Conservation (phyloP, 2,797 vertebrate species). For the Anguilla anguilla region DNA sequence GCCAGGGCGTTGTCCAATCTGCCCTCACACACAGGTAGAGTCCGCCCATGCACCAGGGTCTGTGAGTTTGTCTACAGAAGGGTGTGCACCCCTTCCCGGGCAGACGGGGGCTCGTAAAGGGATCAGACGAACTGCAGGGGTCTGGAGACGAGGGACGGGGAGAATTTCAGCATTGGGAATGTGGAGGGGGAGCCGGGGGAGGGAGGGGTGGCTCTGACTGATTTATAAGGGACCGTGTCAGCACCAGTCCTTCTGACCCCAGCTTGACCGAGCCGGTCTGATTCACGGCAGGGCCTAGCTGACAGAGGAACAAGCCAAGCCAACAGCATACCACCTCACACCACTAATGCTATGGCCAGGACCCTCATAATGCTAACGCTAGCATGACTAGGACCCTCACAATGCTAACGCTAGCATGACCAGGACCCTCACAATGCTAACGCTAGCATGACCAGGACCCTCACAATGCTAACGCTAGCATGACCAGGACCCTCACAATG, state of each 20-base stretch:
- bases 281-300: background rate
- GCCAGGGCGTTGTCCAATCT: background rate
- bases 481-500: too few species aligned
- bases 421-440: too few species aligned
- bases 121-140: slow-evolving; percentile 1
- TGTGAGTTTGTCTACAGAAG: background rate
- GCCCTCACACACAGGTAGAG: background rate
- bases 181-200: background rate
- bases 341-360: background rate
- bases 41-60: background rate
- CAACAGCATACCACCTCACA: background rate
- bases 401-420: too few species aligned
- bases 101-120: slow-evolving; percentile 22
- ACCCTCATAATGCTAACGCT: too few species aligned
- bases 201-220: background rate
- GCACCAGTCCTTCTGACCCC: slow-evolving; percentile 6
- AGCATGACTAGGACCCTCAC: too few species aligned
- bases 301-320: background rate
- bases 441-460: too few species aligned
- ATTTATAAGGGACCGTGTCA: slow-evolving; percentile 11
- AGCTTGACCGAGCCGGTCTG: background rate
- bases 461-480: too few species aligned
- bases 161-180: background rate
- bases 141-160: background rate
- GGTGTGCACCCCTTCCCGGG: background rate